A percentile compares a stretch with the other conserved stretches of the same genome.
phyloP scores from a whole-genome alignment of 2,113 vertebrate species.

The Notothenia rossii region DNA sequence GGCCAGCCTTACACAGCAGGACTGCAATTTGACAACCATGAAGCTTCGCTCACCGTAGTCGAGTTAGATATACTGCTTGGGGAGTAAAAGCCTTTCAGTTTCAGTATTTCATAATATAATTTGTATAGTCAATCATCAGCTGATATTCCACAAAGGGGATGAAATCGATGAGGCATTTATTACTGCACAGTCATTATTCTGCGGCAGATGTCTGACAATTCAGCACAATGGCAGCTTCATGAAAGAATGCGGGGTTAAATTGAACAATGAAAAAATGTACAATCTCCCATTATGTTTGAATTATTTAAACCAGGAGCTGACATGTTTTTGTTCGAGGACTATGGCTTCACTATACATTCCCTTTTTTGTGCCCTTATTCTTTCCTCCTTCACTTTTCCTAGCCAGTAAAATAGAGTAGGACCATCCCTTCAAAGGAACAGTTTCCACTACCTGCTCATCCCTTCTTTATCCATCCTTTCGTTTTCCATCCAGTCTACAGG shows the following conservation, averaged over 20 bases:
- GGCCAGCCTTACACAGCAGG: background rate
- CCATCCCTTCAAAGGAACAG: background rate
- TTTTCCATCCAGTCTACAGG: background rate
- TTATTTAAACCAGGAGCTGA: background rate
- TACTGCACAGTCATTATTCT: slow-evolving; percentile 7
- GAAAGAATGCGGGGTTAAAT: background rate
- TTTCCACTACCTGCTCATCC: slow-evolving; percentile 12
- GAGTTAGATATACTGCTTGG: background rate
- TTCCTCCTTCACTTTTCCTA: background rate
- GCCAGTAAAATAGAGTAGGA: background rate
- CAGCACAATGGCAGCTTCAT: slow-evolving; percentile 18
- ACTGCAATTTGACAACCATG: background rate
- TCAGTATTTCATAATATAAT: background rate
- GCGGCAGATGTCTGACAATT: slow-evolving; percentile 20
- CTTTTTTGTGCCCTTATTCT: background rate
- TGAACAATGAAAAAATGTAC: too few relatives aligned
- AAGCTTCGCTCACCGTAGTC: background rate
- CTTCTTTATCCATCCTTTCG: background rate
- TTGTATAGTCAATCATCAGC: background rate
- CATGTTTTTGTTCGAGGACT: background rate
- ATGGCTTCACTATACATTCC: background rate
- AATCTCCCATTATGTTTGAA: too few relatives aligned
- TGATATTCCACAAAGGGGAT: slow-evolving; percentile 5
- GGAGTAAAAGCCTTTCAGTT: background rate
- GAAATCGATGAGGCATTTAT: background rate